Percentiles rank a stretch among this genome's conserved stretches.
These are phyloP conservation scores for Arnoldichthys spilopterus DNA, from an alignment of 2,797 vertebrate species.

Conservation along the genomic window DNA sequence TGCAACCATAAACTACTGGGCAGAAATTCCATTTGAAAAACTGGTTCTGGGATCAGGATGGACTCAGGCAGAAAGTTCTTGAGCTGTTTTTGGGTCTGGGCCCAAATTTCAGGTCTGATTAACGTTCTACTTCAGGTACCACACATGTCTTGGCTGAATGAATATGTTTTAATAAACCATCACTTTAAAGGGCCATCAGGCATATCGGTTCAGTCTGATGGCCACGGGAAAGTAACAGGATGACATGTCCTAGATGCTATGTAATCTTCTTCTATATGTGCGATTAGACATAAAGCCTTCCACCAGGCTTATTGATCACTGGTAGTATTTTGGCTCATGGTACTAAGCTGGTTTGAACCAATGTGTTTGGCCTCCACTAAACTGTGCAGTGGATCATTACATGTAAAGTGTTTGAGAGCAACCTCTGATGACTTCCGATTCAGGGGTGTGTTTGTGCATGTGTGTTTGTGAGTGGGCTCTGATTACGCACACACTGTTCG, in stretches of 20 bases:
- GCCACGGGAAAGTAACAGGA: not conserved
- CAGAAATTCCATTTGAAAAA: too few species aligned
- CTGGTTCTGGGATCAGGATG: too few species aligned
- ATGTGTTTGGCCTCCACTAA: not conserved
- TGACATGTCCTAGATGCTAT: not conserved
- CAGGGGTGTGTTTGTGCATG: not conserved
- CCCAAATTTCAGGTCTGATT: too few species aligned
- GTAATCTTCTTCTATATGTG: constrained; percentile 2
- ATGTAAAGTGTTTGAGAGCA: not conserved
- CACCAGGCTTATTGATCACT: constrained; percentile 9
- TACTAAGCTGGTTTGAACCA: not conserved
- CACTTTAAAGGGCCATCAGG: not conserved
- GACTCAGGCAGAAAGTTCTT: too few species aligned
- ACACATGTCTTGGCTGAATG: not conserved
- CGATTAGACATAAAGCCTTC: not conserved
- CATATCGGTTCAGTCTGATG: not conserved
- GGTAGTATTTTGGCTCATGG: not conserved
- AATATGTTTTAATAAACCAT: not conserved
- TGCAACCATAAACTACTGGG: too few species aligned
- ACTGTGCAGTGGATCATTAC: not conserved
- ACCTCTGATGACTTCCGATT: not conserved
- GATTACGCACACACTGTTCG: constrained; percentile 27
- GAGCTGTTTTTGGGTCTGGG: too few species aligned
- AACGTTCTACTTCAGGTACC: too few species aligned
- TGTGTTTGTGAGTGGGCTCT: constrained; percentile 2